Conservation (phyloP, 2,888 invertebrate genomes). For the Pristionchus exspectatus region DNA sequence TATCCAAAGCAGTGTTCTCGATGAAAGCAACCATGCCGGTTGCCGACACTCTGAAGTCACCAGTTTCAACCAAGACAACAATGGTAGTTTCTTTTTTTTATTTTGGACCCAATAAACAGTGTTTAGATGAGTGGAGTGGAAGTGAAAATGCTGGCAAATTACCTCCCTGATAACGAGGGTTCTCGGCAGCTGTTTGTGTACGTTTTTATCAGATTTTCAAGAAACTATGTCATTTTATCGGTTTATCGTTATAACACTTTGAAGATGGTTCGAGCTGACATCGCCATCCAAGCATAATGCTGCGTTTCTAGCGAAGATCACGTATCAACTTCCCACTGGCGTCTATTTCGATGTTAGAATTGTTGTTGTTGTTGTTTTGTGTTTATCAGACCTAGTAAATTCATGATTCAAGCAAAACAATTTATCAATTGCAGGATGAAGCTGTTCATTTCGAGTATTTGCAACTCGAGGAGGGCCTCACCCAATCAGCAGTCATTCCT, state of each 20-base stretch:
- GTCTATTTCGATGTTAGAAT: no score
- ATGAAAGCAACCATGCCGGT: not conserved
- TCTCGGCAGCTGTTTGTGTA: not conserved
- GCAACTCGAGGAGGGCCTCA: not conserved
- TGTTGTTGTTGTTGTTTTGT: no score
- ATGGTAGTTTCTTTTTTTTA: not conserved
- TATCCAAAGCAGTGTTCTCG: not conserved
- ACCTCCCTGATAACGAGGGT: not conserved
- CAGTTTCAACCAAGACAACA: not conserved
- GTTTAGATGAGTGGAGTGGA: constrained; percentile 4
- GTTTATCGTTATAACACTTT: no score
- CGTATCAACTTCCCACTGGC: not conserved
- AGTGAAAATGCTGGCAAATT: constrained; percentile 3
- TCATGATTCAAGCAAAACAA: no score
- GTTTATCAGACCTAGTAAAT: no score
- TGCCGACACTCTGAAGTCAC: not conserved
- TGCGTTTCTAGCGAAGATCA: not conserved
- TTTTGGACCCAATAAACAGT: not conserved
- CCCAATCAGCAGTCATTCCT: not conserved
- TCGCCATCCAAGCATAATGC: not conserved
- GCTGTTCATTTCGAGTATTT: not conserved
- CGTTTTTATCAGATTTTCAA: no score
- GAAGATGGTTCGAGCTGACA: not conserved
- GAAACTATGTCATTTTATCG: no score
- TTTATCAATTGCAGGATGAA: not conserved